phyloP scores from a whole-genome alignment of 1,140 invertebrate genomes.

The Spodoptera litura region DNA sequence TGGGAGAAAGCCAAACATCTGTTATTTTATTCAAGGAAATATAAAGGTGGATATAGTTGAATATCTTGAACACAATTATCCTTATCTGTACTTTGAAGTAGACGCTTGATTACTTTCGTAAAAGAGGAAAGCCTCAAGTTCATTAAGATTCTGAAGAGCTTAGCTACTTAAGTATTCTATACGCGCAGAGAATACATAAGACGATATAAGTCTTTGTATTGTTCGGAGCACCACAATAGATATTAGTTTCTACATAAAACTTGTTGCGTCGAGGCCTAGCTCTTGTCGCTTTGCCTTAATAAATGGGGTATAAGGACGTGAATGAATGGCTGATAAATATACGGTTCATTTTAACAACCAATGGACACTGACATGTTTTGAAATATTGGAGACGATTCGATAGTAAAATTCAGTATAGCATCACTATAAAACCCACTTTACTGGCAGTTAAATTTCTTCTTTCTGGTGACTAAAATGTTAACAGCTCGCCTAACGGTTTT shows the following conservation, averaged over 20 bases:
- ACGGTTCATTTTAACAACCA: slow-evolving; percentile 25
- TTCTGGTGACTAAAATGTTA: slow-evolving; percentile 13
- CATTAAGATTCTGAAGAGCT: slow-evolving; percentile 36
- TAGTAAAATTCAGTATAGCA: slow-evolving; percentile 33
- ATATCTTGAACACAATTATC: slow-evolving; percentile 6
- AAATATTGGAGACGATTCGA: slow-evolving; percentile 34
- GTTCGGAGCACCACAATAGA: not conserved
- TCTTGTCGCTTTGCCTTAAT: slow-evolving; percentile 1
- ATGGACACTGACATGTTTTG: slow-evolving; percentile 25
- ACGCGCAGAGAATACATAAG: slow-evolving; percentile 2
- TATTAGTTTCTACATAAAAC: slow-evolving; percentile 29
- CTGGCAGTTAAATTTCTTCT: not conserved
- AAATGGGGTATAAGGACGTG: slow-evolving; percentile 6
- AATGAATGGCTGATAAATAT: not conserved
- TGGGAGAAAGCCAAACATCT: slow-evolving; percentile 27
- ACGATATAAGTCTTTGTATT: not conserved
- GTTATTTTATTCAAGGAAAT: slow-evolving; percentile 29
- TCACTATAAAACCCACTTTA: slow-evolving; percentile 29
- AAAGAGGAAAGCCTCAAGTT: slow-evolving; percentile 27
- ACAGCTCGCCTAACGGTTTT: not conserved
- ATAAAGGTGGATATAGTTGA: slow-evolving; percentile 14
- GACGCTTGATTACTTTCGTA: slow-evolving; percentile 10
- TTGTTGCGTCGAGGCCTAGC: slow-evolving; percentile 6
- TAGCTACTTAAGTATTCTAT: slow-evolving; percentile 7
- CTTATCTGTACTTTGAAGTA: slow-evolving; percentile 9